phyloP scores from a whole-genome alignment of 2,113 vertebrate genomes.

The Etheostoma cragini region DNA sequence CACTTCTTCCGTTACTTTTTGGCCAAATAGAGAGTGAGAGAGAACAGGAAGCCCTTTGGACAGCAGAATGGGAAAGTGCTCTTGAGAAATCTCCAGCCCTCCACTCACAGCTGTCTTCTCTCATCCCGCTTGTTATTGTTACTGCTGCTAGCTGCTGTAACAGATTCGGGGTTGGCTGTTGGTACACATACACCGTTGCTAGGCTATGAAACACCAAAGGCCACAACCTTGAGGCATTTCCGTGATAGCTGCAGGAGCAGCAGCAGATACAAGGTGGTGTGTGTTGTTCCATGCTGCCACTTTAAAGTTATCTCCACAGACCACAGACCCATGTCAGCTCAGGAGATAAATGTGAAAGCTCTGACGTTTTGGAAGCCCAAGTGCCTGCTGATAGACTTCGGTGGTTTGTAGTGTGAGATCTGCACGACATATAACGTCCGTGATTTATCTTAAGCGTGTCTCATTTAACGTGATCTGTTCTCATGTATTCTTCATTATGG shows the following conservation, averaged over 20 bases:
- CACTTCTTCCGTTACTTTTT: neutral
- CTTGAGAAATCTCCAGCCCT: slow-evolving; percentile 44
- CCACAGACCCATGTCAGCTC: slow-evolving; percentile 3
- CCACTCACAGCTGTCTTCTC: slow-evolving; percentile 73
- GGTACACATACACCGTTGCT: slow-evolving; percentile 76
- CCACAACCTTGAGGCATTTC: slow-evolving; percentile 50
- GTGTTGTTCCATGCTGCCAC: slow-evolving; percentile 10
- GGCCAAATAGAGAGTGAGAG: neutral
- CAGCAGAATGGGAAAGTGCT: slow-evolving; percentile 16
- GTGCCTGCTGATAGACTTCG: slow-evolving; percentile 26
- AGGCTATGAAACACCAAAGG: slow-evolving; percentile 67
- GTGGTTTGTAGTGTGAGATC: neutral
- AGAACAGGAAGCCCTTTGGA: slow-evolving; percentile 42
- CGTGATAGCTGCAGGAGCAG: slow-evolving; percentile 36
- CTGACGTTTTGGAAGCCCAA: slow-evolving; percentile 5
- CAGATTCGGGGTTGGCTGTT: slow-evolving; percentile 55
- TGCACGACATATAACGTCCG: neutral
- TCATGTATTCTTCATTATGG: slow-evolving; percentile 2
- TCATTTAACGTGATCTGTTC: slow-evolving; percentile 11
- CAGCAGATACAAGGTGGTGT: slow-evolving; percentile 15
- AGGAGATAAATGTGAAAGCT: slow-evolving; percentile 32
- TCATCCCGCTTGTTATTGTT: slow-evolving; percentile 72
- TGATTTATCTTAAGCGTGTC: neutral
- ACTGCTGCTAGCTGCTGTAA: slow-evolving; percentile 39
- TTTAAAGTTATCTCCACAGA: slow-evolving; percentile 38